phyloP scores from a whole-genome alignment of 2,888 invertebrate species.

The Apocheima hispidaria region DNA sequence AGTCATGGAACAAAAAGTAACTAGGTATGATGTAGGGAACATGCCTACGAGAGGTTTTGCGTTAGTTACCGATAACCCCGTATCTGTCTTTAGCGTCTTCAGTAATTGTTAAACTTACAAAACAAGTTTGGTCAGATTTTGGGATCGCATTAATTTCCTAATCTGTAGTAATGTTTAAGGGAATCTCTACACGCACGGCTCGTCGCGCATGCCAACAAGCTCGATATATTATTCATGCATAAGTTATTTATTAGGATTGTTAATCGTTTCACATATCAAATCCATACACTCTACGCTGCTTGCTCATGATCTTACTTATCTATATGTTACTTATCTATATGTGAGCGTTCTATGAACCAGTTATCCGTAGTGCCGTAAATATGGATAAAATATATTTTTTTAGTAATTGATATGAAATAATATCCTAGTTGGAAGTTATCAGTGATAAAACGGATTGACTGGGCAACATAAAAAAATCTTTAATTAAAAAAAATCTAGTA shows the following conservation, averaged over 20 bases:
- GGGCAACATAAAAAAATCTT: not conserved
- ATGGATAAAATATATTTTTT: not conserved
- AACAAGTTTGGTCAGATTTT: constrained; percentile 50
- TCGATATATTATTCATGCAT: constrained; percentile 46
- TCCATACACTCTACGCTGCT: constrained; percentile 50
- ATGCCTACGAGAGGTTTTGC: no score
- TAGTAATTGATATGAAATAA: not conserved
- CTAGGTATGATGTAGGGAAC: no score
- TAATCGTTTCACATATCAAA: constrained; percentile 54
- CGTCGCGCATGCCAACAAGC: constrained; percentile 41
- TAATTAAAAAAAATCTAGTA: not conserved
- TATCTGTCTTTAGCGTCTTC: no score
- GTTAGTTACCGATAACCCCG: no score
- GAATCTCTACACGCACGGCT: constrained; percentile 35
- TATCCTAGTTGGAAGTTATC: not conserved
- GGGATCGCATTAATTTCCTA: constrained; percentile 26
- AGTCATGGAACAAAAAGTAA: no score
- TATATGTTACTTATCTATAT: no score
- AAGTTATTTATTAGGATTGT: constrained; percentile 57
- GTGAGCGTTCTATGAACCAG: not conserved
- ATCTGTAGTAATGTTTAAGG: constrained; percentile 26
- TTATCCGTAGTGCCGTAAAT: not conserved
- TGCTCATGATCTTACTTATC: constrained; percentile 26
- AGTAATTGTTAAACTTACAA: constrained; percentile 8
- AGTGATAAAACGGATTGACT: not conserved